phyloP scores from a whole-genome alignment of 2,888 invertebrate genomes.

The Galerucella pusilla region DNA sequence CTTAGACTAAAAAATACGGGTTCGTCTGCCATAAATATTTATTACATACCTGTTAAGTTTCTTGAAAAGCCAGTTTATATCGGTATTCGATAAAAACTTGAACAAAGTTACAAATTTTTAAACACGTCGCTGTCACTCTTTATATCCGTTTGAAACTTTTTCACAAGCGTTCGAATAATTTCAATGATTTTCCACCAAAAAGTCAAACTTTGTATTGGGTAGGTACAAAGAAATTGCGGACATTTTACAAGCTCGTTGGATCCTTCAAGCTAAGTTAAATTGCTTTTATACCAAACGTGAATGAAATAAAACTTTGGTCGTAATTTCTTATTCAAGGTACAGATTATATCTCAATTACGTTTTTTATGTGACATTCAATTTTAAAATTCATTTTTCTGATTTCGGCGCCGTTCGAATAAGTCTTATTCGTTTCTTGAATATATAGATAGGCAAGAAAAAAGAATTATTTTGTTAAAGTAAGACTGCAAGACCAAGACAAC shows the following conservation, averaged over 20 bases:
- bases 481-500: too few relatives aligned
- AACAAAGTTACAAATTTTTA: too few relatives aligned
- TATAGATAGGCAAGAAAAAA: too few relatives aligned
- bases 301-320: conserved; percentile 22
- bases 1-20: too few relatives aligned
- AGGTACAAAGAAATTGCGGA: conserved; percentile 17
- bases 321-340: conserved; percentile 20
- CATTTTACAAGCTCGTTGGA: conserved; percentile 11
- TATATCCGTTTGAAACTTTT: neutral
- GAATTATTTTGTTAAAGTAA: too few relatives aligned
- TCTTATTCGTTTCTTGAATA: too few relatives aligned
- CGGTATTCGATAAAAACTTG: too few relatives aligned
- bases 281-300: conserved; percentile 16
- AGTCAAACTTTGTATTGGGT: conserved; percentile 6
- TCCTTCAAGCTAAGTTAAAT: conserved; percentile 22
- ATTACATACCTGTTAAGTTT: too few relatives aligned
- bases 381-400: neutral
- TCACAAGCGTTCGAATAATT: neutral
- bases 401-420: too few relatives aligned
- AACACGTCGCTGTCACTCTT: too few relatives aligned
- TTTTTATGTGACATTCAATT: conserved; percentile 19
- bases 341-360: conserved; percentile 18
- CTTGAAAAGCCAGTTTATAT: too few relatives aligned
- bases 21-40: too few relatives aligned
- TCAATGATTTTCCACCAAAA: conserved; percentile 1